phyloP scores from a whole-genome alignment of 2,113 vertebrate species.

The Pseudopipra pipra region DNA sequence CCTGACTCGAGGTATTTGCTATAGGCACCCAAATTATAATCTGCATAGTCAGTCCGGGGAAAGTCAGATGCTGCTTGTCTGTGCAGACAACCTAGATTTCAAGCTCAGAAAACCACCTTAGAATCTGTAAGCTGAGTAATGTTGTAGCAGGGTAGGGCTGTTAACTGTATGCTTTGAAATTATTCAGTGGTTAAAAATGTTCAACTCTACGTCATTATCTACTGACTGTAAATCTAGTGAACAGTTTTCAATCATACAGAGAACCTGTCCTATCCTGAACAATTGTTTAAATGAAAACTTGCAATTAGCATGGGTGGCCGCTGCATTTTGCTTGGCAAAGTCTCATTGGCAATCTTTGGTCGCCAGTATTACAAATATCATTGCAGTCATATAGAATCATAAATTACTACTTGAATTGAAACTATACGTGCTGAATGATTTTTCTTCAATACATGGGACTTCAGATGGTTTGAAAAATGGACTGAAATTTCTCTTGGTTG shows the following conservation, averaged over 20 bases:
- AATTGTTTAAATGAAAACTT: not conserved
- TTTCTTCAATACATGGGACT: not conserved
- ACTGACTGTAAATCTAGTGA: not conserved
- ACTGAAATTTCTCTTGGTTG: constrained; percentile 3
- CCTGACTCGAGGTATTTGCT: not conserved
- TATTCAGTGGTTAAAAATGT: not conserved
- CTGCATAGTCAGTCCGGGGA: accelerated
- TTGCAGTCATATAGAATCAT: not conserved
- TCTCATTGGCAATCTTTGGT: not conserved
- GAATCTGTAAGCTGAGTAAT: not conserved
- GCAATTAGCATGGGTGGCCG: not conserved
- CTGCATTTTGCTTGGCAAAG: not conserved
- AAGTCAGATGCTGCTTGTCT: not conserved
- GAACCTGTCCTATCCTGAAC: not conserved
- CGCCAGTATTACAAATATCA: not conserved
- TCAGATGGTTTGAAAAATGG: constrained; percentile 12
- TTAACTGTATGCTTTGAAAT: not conserved
- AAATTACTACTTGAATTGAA: not conserved
- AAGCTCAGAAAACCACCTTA: not conserved
- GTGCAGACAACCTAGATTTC: not conserved
- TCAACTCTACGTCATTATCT: not conserved
- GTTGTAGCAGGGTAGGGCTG: not conserved
- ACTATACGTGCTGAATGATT: not conserved
- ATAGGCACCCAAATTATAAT: not conserved
- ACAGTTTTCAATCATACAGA: accelerated